Evolutionary conservation across 2,113 vertebrate species (phyloP).

Genomic region (Choloepus hoffmanni): DNA sequence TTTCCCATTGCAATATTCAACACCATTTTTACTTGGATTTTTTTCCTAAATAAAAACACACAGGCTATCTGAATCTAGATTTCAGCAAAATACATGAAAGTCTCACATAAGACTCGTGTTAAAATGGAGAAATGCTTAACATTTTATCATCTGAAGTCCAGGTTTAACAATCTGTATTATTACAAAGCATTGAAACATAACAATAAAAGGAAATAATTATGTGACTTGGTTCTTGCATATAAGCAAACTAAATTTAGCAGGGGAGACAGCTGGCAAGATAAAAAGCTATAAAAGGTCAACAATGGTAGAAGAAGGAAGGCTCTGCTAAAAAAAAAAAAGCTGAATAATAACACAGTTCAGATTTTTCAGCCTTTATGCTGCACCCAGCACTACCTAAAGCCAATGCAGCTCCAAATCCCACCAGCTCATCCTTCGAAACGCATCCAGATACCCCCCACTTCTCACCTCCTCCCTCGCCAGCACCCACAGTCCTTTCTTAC

Average conservation of each 20-base stretch:
- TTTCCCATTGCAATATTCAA: background rate
- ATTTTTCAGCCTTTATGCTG: background rate
- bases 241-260: background rate
- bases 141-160: background rate
- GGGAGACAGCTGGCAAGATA: background rate
- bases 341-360: background rate
- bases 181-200: background rate
- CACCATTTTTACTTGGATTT: background rate
- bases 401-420: background rate
- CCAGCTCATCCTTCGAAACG: background rate
- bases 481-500: background rate
- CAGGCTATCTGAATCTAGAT: background rate
- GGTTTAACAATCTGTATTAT: background rate
- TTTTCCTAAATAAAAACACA: background rate
- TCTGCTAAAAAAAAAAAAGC: no score
- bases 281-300: background rate
- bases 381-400: background rate
- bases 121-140: slow-evolving; percentile 23
- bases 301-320: background rate
- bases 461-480: background rate
- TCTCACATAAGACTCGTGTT: background rate
- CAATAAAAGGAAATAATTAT: background rate
- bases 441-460: background rate
- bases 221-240: background rate
- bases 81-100: background rate